These are phyloP conservation scores for Cyclina sinensis DNA, from an alignment of 1,140 invertebrate genomes.

Conservation along the genomic window DNA sequence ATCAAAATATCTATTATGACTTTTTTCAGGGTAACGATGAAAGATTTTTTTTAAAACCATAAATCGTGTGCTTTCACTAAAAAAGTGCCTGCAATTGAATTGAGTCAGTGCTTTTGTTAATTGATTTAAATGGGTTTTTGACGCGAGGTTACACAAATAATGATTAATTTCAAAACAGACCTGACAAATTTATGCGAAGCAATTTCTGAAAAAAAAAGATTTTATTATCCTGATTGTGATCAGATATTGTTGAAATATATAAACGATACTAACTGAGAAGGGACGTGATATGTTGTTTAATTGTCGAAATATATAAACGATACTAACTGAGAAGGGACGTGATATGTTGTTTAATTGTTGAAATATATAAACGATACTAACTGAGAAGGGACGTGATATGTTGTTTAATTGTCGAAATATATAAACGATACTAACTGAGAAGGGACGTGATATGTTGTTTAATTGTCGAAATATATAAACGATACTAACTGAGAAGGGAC, in stretches of 20 bases:
- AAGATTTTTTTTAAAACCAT: neutral
- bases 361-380: too few relatives aligned
- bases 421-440: too few relatives aligned
- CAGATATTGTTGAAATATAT: neutral
- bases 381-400: too few relatives aligned
- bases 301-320: too few relatives aligned
- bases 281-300: too few relatives aligned
- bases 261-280: neutral
- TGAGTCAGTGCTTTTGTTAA: conserved; percentile 15
- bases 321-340: too few relatives aligned
- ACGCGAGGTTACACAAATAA: conserved; percentile 24
- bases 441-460: too few relatives aligned
- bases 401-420: too few relatives aligned
- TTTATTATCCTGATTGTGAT: neutral
- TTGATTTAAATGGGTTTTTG: conserved; percentile 33
- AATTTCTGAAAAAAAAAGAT: neutral
- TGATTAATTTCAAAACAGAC: conserved; percentile 5
- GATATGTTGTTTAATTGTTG: too few relatives aligned
- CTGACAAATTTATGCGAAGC: neutral
- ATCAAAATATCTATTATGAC: neutral
- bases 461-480: too few relatives aligned
- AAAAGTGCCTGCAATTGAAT: conserved; percentile 4
- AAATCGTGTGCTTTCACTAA: neutral
- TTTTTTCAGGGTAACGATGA: neutral
- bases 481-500: too few relatives aligned